These are phyloP conservation scores for Notarius lentiginosus DNA, from an alignment of 2,113 vertebrate genomes.

Conservation along the genomic window DNA sequence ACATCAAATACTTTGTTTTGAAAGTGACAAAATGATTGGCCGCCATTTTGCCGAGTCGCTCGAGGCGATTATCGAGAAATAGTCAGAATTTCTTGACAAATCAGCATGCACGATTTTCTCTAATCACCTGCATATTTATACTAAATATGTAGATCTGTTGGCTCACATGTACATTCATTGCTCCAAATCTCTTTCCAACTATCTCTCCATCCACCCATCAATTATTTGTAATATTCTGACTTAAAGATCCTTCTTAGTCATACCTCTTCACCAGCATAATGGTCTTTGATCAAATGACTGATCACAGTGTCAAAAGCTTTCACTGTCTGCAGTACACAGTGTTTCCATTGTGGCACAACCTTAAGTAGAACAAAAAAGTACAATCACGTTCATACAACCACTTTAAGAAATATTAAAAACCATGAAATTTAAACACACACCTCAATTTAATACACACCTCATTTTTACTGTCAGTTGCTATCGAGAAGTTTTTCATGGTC, in stretches of 20 bases:
- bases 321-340: constrained; percentile 68
- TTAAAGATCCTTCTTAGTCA: not conserved
- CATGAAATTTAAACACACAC: not conserved
- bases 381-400: not conserved
- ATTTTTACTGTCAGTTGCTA: constrained; percentile 51
- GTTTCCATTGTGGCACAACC: constrained; percentile 68
- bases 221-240: not conserved
- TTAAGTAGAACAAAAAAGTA: not conserved
- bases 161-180: not conserved
- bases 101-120: too few relatives aligned
- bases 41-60: too few relatives aligned
- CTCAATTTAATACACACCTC: constrained; percentile 52
- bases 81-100: too few relatives aligned
- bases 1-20: too few relatives aligned
- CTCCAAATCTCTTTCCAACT: not conserved
- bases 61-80: too few relatives aligned
- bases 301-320: constrained; percentile 67
- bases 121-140: too few relatives aligned
- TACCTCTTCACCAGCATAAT: constrained; percentile 60
- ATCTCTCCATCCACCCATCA: not conserved
- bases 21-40: too few relatives aligned
- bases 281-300: constrained; percentile 57
- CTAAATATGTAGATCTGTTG: too few relatives aligned
- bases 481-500: constrained; percentile 60
- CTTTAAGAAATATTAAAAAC: not conserved